Evolutionary conservation across 2,888 invertebrate genomes (phyloP).

Genomic region (Terebella lapidaria): DNA sequence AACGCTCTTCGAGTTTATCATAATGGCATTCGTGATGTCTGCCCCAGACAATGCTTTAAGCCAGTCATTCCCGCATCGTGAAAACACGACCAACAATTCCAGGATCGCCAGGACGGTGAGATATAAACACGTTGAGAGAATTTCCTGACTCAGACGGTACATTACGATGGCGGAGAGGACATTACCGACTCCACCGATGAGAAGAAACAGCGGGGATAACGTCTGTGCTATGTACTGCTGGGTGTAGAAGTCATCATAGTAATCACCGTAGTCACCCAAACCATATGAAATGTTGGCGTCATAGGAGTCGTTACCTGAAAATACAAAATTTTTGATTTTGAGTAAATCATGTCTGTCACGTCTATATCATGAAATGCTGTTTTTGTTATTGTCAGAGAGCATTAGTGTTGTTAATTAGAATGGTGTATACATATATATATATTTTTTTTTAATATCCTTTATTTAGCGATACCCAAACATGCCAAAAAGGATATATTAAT

Average conservation of each 20-base stretch:
- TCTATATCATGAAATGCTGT: too few species aligned
- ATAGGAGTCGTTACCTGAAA: too few species aligned
- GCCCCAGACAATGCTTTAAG: slow-evolving; percentile 21
- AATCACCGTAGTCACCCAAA: neutral
- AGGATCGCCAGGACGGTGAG: slow-evolving; percentile 34
- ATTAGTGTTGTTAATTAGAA: too few species aligned
- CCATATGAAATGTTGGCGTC: too few species aligned
- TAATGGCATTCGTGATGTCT: slow-evolving; percentile 25
- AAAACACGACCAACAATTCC: slow-evolving; percentile 39
- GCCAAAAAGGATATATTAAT: too few species aligned
- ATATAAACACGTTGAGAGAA: slow-evolving; percentile 45
- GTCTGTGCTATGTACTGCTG: neutral
- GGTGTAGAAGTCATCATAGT: neutral
- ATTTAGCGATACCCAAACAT: too few species aligned
- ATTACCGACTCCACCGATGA: slow-evolving; percentile 39
- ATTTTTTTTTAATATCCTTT: too few species aligned
- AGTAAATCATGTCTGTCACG: too few species aligned
- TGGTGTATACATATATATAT: too few species aligned
- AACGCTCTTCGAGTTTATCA: slow-evolving; percentile 37
- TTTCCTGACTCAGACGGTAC: slow-evolving; percentile 32
- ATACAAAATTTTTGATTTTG: too few species aligned
- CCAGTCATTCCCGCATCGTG: slow-evolving; percentile 45
- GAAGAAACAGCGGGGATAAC: slow-evolving; percentile 33
- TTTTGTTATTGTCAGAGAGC: too few species aligned
- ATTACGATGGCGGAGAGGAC: slow-evolving; percentile 27